Base-by-base conservation (phyloP, 2,797 vertebrate species). In the Brotula barbata region DNA sequence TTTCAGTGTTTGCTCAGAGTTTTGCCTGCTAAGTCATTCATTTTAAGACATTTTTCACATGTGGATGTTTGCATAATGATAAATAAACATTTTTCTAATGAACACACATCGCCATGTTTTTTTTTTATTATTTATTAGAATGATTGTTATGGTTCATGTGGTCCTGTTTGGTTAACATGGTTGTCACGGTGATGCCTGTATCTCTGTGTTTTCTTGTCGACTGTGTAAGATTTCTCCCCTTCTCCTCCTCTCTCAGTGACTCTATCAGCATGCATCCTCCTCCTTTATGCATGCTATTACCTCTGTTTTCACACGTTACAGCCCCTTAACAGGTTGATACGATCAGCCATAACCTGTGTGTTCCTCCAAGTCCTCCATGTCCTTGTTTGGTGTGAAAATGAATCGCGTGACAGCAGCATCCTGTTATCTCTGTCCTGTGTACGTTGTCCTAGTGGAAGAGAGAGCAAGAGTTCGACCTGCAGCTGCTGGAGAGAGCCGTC, bases 401-500 rank as follows among this genome's bases (percentile, higher is more conserved):
- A 11, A 33, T 33, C 11, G 31, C 6, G 31, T 40, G 39, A 60
- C 55, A 60, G 15, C 20, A 37, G 55, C 33, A 20, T 22, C 45
- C 37, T 53, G 37, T 66, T 37, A 64, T 61, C 68, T 73, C 34
- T 53, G 58, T 59, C 68, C 48, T 76, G 25, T 92, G 45, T 85
- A 51, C 59, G 2, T 77, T 78, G 71, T 81, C 87, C 92, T n/a
- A 99, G 97, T 96, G 95, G 96, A 96, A 93, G 85, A 92, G 97
- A 63, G 96, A 98, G 89, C 96, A 98, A 91, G 96, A 99, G 74
- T 98, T 98, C 93, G 96, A 99, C 92, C 91, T 99, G 87, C 95
- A 98, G 93, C 86, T 99, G 85, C 90, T 99, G 68, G 96, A 99
- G 81, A 92, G 94, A 58, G 94, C 93, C 5, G 87, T 96, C 48